Percentiles rank a stretch among this genome's conserved stretches.
These are phyloP conservation scores for Rhinolophus ferrumequinum DNA, from an alignment of 2,113 vertebrate genomes.

Conservation along the genomic window DNA sequence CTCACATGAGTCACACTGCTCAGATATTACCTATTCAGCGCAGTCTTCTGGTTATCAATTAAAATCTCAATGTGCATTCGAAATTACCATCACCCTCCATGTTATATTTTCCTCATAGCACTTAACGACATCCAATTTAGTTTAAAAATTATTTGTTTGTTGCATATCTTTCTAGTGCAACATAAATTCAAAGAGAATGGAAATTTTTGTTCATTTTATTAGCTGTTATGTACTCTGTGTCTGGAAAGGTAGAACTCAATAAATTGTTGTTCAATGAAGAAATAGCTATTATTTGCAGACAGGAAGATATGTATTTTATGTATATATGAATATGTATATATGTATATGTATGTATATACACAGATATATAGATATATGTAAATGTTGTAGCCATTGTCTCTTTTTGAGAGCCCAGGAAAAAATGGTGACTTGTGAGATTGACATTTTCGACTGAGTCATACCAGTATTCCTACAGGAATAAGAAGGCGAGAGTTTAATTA, in stretches of 20 bases:
- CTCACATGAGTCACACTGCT: not conserved
- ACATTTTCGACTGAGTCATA: not conserved
- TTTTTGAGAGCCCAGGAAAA: not conserved
- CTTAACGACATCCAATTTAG: not conserved
- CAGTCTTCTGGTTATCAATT: not conserved
- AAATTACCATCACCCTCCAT: not conserved
- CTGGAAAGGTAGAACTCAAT: not conserved
- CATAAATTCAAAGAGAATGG: not conserved
- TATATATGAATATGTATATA: no score
- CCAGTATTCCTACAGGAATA: not conserved
- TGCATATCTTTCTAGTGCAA: not conserved
- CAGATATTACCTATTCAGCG: not conserved
- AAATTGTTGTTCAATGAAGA: not conserved
- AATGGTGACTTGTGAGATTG: not conserved
- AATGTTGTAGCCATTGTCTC: not conserved
- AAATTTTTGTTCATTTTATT: not conserved
- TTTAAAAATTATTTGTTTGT: not conserved
- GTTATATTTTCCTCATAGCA: not conserved
- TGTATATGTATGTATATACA: no score
- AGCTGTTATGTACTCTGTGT: not conserved
- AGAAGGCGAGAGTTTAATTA: not conserved
- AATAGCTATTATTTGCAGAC: not conserved
- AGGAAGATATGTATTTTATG: not conserved
- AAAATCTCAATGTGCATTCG: not conserved
- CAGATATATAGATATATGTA: no score